These are phyloP conservation scores for Cyrtonyx montezumae DNA, from an alignment of 2,113 vertebrate species.

Conservation along the genomic window DNA sequence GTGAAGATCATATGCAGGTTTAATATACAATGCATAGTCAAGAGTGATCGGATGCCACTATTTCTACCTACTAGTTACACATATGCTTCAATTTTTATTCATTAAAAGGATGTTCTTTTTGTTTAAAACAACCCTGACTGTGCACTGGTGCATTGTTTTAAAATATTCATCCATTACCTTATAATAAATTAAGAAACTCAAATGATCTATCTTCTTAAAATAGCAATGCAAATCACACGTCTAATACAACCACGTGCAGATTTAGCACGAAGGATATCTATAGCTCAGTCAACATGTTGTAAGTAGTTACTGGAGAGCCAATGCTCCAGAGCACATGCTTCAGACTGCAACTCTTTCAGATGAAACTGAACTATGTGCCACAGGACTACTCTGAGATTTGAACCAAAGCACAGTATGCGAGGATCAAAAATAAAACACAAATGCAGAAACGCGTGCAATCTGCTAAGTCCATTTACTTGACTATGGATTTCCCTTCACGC, in stretches of 20 bases:
- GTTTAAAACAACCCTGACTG: not conserved
- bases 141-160: not conserved
- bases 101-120: not conserved
- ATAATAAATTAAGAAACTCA: not conserved
- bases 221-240: not conserved
- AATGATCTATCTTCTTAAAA: not conserved
- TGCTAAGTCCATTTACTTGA: not conserved
- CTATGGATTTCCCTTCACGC: not conserved
- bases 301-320: not conserved
- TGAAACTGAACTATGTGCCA: not conserved
- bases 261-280: not conserved
- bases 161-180: not conserved
- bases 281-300: not conserved
- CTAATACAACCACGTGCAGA: not conserved
- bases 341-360: not conserved
- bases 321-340: not conserved
- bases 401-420: not conserved
- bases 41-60: not conserved
- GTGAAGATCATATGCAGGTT: not conserved
- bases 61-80: not conserved
- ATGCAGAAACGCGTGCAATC: not conserved
- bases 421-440: conserved; percentile 29
- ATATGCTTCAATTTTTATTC: accelerated
- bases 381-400: not conserved
- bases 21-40: not conserved